phyloP scores from a whole-genome alignment of 37 sponge, comb jelly and placozoan genomes.

The Diacarnus erythraeanus region DNA sequence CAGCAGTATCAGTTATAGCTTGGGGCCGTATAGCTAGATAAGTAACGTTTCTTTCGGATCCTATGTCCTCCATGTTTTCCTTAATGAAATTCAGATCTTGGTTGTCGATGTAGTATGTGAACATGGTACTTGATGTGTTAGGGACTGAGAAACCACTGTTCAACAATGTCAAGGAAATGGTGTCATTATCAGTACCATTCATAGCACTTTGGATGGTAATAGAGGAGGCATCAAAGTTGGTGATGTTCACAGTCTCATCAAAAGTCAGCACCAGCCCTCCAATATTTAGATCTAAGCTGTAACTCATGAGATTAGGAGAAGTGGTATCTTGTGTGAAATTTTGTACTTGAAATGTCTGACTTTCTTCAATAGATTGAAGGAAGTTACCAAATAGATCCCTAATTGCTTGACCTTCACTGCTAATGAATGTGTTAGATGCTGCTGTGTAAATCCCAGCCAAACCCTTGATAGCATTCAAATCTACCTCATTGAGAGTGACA shows the following conservation, averaged over 20 bases:
- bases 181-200: slow-evolving; percentile 31
- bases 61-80: slow-evolving; percentile 52
- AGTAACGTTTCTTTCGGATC: slow-evolving; percentile 42
- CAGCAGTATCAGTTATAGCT: slow-evolving; percentile 71
- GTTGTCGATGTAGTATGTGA: slow-evolving; percentile 62
- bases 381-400: slow-evolving; percentile 63
- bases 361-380: slow-evolving; percentile 54
- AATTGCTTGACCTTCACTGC: slow-evolving; percentile 39
- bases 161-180: slow-evolving; percentile 16
- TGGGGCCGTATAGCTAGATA: slow-evolving; percentile 42
- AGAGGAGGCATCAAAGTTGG: slow-evolving; percentile 31
- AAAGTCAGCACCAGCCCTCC: slow-evolving; percentile 69
- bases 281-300: slow-evolving; percentile 63
- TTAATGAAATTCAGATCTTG: slow-evolving; percentile 83
- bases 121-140: slow-evolving; percentile 22
- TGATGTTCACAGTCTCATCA: slow-evolving; percentile 75
- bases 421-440: slow-evolving; percentile 48
- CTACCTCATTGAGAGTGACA: slow-evolving; percentile 37
- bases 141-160: slow-evolving; percentile 23
- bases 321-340: slow-evolving; percentile 62
- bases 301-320: slow-evolving; percentile 54
- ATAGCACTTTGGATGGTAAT: slow-evolving; percentile 50
- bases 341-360: slow-evolving; percentile 34
- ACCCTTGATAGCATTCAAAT: slow-evolving; percentile 68
- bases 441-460: slow-evolving; percentile 32